Percentiles rank a stretch among this genome's conserved stretches.
Evolutionary conservation across 2,888 invertebrate species (phyloP).

Genomic region (Norana najaformis): DNA sequence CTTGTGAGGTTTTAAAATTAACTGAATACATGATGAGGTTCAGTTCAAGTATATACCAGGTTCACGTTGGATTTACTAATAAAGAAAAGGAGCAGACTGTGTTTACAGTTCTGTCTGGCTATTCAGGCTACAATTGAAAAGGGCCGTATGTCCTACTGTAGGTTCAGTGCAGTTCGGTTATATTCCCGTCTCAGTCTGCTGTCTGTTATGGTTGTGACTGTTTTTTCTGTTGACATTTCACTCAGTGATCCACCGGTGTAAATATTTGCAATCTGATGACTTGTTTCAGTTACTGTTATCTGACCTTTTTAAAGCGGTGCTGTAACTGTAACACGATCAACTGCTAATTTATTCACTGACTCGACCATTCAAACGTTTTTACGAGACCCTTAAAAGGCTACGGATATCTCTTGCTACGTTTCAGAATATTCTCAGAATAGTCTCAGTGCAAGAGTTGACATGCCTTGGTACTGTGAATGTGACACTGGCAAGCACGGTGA

Average conservation of each 20-base stretch:
- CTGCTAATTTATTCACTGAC: background rate
- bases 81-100: background rate
- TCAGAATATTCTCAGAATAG: too few relatives aligned
- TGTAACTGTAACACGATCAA: background rate
- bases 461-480: background rate
- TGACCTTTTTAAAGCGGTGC: background rate
- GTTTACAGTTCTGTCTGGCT: background rate
- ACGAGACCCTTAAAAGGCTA: background rate
- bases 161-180: too few relatives aligned
- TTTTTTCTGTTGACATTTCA: background rate
- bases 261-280: conserved; percentile 13
- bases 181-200: background rate
- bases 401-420: background rate
- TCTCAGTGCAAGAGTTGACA: too few relatives aligned
- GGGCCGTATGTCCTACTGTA: too few relatives aligned
- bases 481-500: background rate
- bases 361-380: background rate
- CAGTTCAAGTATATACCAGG: background rate
- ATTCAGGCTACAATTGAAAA: background rate
- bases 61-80: background rate
- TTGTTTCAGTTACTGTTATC: background rate
- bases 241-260: background rate
- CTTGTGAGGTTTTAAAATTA: background rate
- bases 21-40: background rate
- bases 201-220: background rate